Base-by-base conservation (phyloP, 2,797 vertebrate genomes). In the Coregonus sp. region DNA sequence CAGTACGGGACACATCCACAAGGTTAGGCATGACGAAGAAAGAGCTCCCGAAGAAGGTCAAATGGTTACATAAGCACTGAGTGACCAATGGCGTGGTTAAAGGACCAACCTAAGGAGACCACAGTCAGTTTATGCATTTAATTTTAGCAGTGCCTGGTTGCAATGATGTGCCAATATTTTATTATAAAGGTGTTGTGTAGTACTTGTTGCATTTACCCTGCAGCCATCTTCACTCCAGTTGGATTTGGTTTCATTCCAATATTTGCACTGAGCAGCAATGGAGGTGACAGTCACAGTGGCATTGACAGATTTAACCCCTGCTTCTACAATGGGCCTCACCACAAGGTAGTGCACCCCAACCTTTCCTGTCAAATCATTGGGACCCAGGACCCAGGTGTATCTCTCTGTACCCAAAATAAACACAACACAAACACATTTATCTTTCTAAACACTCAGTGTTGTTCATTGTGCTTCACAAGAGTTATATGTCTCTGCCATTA, bases 31-130 rank as follows among this genome's bases (percentile, higher is more conserved):
- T 93, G 81, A 99, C 91, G 33, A 98, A 95, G 89, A 99, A 96
- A 0, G 96, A 96, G 90, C 97, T 99, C 79, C 97, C 97, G 7
- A 98, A 99, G 87, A 97, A 95, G 5, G 98, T 99, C 80, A 99
- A 90, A 83, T 99, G 97, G 86, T 95, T 96, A 86, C 97, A 99
- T 73, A 98, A 93, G 86, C 97, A 98, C 84, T 98, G 97, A 0
- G 94, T 97, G 70, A 92, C 92, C 68, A 80, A 85, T 69, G 80
- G 86, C 0, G 90, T 95, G 75, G 96, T 97, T 84, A 89, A 89
- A 0, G 96, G 95, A n/a, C 97, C 97, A 2, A 99, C 97, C 97
- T 98, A 87, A 65, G 82, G 84, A 52, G 78, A 67, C 25, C 25
- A 25, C 35, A 31, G 6, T 54, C 68, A 59, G 5, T 5, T 75